These are phyloP conservation scores for Lasioglossum leucozonium DNA, from an alignment of 2,888 invertebrate genomes.

Conservation along the genomic window DNA sequence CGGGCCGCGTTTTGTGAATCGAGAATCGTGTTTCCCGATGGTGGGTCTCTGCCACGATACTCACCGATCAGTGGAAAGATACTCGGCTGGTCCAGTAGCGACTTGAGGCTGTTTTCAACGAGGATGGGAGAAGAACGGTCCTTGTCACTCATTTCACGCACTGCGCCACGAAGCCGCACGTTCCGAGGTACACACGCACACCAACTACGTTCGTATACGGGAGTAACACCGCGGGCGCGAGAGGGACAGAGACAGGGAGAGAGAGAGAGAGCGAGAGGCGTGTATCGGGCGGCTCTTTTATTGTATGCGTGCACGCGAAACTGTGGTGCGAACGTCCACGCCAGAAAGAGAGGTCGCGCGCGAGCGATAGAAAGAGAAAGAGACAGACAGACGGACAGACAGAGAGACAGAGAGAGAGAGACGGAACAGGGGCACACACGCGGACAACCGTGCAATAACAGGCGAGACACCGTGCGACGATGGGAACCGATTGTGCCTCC, in stretches of 20 bases:
- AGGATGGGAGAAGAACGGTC: constrained; percentile 95
- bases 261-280: constrained; percentile 24
- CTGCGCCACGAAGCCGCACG: constrained; percentile 78
- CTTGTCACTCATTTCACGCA: constrained; percentile 94
- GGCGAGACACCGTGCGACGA: constrained; percentile 43
- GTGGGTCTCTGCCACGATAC: constrained; percentile 56
- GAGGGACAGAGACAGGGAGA: not conserved
- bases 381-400: not conserved
- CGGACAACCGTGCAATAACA: constrained; percentile 40
- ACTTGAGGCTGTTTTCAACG: constrained; percentile 94
- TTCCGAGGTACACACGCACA: constrained; percentile 65
- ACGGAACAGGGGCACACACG: not conserved
- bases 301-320: constrained; percentile 28
- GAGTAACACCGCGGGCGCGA: constrained; percentile 46
- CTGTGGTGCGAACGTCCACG: not conserved
- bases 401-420: not conserved
- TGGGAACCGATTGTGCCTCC: constrained; percentile 62
- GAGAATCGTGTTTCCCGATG: not conserved
- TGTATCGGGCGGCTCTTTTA: constrained; percentile 34
- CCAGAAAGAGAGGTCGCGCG: not conserved
- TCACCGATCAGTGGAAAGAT: constrained; percentile 84
- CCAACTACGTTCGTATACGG: constrained; percentile 57
- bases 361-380: not conserved
- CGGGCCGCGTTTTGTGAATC: constrained; percentile 23
- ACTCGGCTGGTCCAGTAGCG: constrained; percentile 92